Base-by-base conservation (phyloP, 2,797 vertebrate genomes). In the Pempheris klunzingeri region DNA sequence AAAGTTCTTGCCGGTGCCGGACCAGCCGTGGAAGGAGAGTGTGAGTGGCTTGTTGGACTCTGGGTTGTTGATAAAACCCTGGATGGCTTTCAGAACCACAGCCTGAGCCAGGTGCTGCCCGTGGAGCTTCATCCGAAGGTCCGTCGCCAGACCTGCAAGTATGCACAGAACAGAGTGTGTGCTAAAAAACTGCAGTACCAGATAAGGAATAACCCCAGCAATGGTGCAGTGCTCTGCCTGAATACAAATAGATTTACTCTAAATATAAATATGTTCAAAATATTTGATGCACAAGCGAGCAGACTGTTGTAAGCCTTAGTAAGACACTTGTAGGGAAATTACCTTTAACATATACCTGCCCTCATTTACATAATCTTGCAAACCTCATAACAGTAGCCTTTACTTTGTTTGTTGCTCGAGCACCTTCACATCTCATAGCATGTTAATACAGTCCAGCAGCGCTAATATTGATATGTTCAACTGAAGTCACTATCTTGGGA, bases 1-100 rank as follows among this genome's bases (percentile, higher is more conserved):
- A 4, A 97, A 97, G 94, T 98, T 99, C 94, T 99, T 99, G 70
- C 98, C 98, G 0, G 98, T 99, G 59, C 98, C 98, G 0, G 98
- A 98, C 97, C 98, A 99, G 85, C 98, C 98, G 0, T 99, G 97
- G 92, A 99, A 98, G 2, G 97, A 98, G 53, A 99, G 96, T 0
- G 95, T 96, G 49, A 99, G 93, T 0, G 97, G 95, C 85, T 96
- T 97, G 83, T 94, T 91, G 1, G 96, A 95, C 65, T 32, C 90
- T 0, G 95, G 95, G 82, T 79, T 95, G 85, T 93, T 95, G 67
- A 99, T 90, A 70, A 98, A 98, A 61, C 90, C 93, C 80, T 80
- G 95, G 76, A 98, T 80, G 0, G 96, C 94, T 73, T 78, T 95
- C 15, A 96, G 30, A 22, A 99, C 92, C 52, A 97, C 94, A 0